Evolutionary conservation across 2,888 invertebrate genomes (phyloP).

Genomic region (Epicampocera succincta): DNA sequence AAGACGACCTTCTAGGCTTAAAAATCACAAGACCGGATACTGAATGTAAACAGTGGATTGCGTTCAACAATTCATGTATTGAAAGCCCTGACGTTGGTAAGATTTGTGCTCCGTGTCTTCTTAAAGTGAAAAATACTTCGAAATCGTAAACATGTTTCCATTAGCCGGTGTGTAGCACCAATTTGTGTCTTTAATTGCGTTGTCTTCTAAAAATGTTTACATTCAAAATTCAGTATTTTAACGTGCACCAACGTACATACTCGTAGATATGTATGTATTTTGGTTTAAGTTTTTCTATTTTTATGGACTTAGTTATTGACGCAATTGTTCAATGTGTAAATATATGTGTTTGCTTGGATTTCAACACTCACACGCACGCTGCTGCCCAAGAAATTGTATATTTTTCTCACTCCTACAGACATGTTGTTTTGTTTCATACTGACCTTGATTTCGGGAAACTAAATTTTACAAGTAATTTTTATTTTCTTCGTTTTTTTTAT

Average conservation of each 20-base stretch:
- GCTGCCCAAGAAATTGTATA: slow-evolving; percentile 20
- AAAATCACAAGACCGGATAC: slow-evolving; percentile 23
- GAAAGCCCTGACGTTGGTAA: slow-evolving; percentile 44
- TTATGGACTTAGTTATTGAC: slow-evolving; percentile 16
- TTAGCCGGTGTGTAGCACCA: slow-evolving; percentile 1
- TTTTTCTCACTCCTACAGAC: slow-evolving; percentile 57
- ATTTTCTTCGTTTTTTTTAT: slow-evolving; percentile 6
- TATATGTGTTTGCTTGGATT: background rate
- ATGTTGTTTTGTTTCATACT: slow-evolving; percentile 24
- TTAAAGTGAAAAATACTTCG: background rate
- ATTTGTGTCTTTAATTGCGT: slow-evolving; percentile 26
- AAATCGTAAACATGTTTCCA: background rate
- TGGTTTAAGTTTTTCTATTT: slow-evolving; percentile 22
- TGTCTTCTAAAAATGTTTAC: slow-evolving; percentile 43
- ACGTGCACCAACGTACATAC: slow-evolving; percentile 41
- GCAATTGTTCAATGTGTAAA: slow-evolving; percentile 12
- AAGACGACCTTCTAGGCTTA: slow-evolving; percentile 26
- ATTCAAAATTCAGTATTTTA: slow-evolving; percentile 16
- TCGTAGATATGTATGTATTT: too few species aligned
- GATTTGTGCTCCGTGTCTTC: slow-evolving; percentile 8
- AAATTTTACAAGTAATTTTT: slow-evolving; percentile 21
- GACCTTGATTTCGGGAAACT: slow-evolving; percentile 62
- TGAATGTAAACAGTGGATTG: slow-evolving; percentile 24
- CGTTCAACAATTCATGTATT: slow-evolving; percentile 5
- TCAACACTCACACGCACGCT: background rate